These are phyloP conservation scores for Iselma pallidipennis DNA, from an alignment of 2,888 invertebrate species.

Conservation along the genomic window DNA sequence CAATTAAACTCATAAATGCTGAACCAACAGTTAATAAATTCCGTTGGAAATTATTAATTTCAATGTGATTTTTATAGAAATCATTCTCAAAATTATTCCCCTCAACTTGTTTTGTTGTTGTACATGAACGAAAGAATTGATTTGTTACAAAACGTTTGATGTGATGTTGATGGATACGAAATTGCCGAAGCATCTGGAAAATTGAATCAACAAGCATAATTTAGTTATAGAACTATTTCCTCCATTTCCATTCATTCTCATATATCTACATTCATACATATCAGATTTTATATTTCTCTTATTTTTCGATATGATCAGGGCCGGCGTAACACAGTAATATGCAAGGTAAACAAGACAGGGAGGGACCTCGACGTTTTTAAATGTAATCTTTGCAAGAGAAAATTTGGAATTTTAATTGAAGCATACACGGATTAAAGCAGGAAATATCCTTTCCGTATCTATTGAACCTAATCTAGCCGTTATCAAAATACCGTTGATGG, in stretches of 20 bases:
- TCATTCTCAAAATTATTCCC: constrained; percentile 63
- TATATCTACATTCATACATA: too few species aligned
- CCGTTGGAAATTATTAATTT: constrained; percentile 74
- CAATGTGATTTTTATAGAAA: constrained; percentile 66
- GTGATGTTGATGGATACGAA: background rate
- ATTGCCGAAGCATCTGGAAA: background rate
- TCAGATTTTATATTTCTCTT: too few species aligned
- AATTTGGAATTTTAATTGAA: too few species aligned
- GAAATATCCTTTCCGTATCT: too few species aligned
- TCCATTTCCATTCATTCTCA: background rate
- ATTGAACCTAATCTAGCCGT: too few species aligned
- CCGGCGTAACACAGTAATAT: too few species aligned
- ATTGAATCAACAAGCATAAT: background rate
- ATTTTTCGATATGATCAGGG: too few species aligned
- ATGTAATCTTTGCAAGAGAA: too few species aligned
- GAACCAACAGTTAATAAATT: constrained; percentile 81
- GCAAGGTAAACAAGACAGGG: too few species aligned
- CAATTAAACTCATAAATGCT: constrained; percentile 77
- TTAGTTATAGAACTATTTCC: background rate
- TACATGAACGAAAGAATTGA: background rate
- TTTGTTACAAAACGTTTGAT: background rate
- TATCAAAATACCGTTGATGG: too few species aligned
- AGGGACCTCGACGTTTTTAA: too few species aligned
- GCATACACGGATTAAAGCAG: too few species aligned
- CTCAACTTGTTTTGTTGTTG: constrained; percentile 15